A percentile compares a stretch with the other conserved stretches of the same genome.
Conservation (phyloP, 2,797 vertebrate species). For the Gymnopithys bicolor region DNA sequence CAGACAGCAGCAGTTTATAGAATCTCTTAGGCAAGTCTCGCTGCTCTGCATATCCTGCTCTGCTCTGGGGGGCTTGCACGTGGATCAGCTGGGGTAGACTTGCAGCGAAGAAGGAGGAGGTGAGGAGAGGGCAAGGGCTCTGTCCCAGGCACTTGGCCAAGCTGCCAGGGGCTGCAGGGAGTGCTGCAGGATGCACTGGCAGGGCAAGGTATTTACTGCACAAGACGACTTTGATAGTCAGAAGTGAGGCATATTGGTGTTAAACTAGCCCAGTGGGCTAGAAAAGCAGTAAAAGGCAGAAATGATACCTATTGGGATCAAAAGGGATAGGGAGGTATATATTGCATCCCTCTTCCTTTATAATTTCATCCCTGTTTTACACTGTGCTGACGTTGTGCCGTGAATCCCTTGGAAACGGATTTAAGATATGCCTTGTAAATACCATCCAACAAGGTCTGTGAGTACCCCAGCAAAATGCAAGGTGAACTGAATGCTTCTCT, state of each 20-base stretch:
- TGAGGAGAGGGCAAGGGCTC: neutral
- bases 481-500: neutral
- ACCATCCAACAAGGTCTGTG: neutral
- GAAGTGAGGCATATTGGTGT: neutral
- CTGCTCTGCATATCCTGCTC: neutral
- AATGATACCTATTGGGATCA: neutral
- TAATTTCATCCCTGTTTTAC: neutral
- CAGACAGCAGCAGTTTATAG: neutral
- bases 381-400: neutral
- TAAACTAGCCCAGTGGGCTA: neutral
- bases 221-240: neutral
- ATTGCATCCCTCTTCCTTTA: neutral
- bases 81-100: neutral
- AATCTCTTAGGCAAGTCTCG: neutral
- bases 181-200: neutral
- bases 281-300: neutral
- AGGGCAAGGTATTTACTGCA: neutral
- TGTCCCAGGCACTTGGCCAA: neutral
- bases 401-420: neutral
- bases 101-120: neutral
- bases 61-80: neutral
- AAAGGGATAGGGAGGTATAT: neutral
- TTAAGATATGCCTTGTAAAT: neutral
- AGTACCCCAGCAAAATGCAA: neutral
- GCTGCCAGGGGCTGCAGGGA: neutral